Evolutionary conservation across 2,113 vertebrate genomes (phyloP), one percentile per base, ranked within the genome.

Genomic region (Glaucomys volans): DNA sequence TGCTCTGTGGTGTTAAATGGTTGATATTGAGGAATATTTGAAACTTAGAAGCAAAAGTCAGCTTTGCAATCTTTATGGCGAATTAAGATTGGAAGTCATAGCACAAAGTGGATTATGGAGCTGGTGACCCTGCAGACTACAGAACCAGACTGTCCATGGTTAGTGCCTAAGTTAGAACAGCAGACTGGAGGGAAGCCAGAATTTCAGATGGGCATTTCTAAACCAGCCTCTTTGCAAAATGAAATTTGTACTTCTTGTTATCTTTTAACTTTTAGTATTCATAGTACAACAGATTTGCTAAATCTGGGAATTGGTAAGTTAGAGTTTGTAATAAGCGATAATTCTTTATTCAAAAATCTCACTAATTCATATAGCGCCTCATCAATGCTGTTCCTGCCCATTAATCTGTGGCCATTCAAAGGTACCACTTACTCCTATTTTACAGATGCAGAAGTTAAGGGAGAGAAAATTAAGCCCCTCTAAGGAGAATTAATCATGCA

Each of bases 181-280:
- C 35, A 62, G 87, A 59, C 82, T 50, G n/a, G 42, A 35, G 26
- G 24, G 44, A 87, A 86, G 54, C 80, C 35, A 18, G 71, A 66
- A 57, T 66, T 30, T 35, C 75, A 35, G 20, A 26, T 18, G 30
- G 44, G 37, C 30, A 57, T 71, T 92, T 62, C 50, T 20, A 74
- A 93, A 79, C 47, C 59, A 47, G 32, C 13, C 57, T 85, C 82
- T 94, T 59, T 76, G 32, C 35, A 81, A 89, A 97, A 90, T 90
- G 81, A 88, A 92, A 52, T 72, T 30, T 59, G 76, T 59, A 37
- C 59, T 81, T 94, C 54, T 87, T 79, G 35, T 32, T 80, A 1
- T 64, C 42, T 28, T 93, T 96, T 95, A 40, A 67, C 77, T 85
- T 87, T 75, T 18, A 96, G 80, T 71, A 37, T 77, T 17, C 3